Evolutionary conservation across 2,113 vertebrate genomes (phyloP).

Genomic region (Plecturocebus donacophilus): DNA sequence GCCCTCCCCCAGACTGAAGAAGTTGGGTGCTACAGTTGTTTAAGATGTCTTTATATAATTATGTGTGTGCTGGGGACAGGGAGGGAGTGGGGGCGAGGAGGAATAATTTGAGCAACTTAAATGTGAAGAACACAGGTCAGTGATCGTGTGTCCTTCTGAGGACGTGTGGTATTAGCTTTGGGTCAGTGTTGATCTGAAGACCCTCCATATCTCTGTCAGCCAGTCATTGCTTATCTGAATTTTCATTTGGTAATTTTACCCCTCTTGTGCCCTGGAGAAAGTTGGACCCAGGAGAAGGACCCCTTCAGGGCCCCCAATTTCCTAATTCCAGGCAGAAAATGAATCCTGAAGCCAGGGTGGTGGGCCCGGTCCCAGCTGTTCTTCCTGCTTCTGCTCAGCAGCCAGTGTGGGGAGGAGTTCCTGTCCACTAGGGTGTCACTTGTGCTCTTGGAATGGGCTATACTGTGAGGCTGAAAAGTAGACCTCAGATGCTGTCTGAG

Average conservation of each 20-base stretch:
- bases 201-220: background rate
- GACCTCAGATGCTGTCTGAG: background rate
- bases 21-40: conserved; percentile 35
- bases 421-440: background rate
- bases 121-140: background rate
- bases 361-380: background rate
- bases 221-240: background rate
- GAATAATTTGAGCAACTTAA: background rate
- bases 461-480: accelerated
- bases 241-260: background rate
- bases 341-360: background rate
- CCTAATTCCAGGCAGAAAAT: background rate
- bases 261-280: background rate
- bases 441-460: background rate
- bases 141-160: background rate
- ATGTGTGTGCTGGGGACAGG: background rate
- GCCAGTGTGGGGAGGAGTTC: background rate
- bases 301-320: background rate
- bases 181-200: background rate
- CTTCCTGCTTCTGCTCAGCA: background rate
- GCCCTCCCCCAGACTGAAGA: background rate
- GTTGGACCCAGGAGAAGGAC: background rate
- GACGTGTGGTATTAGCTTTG: background rate
- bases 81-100: background rate
- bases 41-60: conserved; percentile 52